Evolutionary conservation across 2,888 invertebrate species (phyloP).

Genomic region (Autographa pulchrina): DNA sequence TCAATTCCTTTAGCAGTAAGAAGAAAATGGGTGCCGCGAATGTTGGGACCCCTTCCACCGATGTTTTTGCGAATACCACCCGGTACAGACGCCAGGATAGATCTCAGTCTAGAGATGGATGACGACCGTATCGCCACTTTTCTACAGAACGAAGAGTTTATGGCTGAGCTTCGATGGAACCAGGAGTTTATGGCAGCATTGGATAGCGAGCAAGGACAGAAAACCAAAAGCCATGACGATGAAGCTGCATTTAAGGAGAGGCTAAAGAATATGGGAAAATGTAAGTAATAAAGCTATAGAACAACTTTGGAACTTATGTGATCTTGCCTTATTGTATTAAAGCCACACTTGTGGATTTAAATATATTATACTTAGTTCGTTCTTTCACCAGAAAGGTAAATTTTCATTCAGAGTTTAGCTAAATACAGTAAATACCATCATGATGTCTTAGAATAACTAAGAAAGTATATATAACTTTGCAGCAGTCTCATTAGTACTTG

Average conservation of each 20-base stretch:
- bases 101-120: slow-evolving; percentile 91
- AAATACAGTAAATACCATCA: too few species aligned
- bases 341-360: too few species aligned
- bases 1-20: slow-evolving; percentile 82
- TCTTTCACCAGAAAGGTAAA: too few species aligned
- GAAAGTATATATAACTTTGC: too few species aligned
- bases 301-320: too few species aligned
- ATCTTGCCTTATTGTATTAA: too few species aligned
- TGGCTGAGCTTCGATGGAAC: slow-evolving; percentile 95
- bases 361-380: too few species aligned
- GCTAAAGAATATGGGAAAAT: slow-evolving; percentile 94
- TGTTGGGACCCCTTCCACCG: slow-evolving; percentile 94
- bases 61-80: slow-evolving; percentile 93
- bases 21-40: slow-evolving; percentile 93
- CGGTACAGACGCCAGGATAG: slow-evolving; percentile 84
- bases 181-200: slow-evolving; percentile 96
- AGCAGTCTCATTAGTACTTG: too few species aligned
- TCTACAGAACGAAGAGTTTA: slow-evolving; percentile 97
- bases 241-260: slow-evolving; percentile 94
- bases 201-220: slow-evolving; percentile 92
- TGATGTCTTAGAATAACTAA: too few species aligned
- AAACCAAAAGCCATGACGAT: slow-evolving; percentile 88
- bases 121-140: slow-evolving; percentile 96
- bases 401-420: too few species aligned
- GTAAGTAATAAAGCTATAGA: slow-evolving; percentile 75